Conservation (phyloP, 2,113 vertebrate genomes). For the Astur gentilis region DNA sequence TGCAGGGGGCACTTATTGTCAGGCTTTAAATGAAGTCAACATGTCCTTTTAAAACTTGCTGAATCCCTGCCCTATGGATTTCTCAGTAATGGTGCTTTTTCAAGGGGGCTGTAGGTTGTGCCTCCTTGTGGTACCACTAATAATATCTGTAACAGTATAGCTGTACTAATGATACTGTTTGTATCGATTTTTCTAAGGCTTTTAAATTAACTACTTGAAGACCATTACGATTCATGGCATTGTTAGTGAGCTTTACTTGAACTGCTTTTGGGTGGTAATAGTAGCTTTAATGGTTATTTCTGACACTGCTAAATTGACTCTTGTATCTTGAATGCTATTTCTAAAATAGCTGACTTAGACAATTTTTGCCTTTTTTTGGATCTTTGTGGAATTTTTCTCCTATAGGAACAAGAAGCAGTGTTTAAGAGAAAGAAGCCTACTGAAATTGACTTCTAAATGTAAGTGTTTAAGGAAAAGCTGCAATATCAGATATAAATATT, state of each 20-base stretch:
- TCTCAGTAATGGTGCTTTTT: background rate
- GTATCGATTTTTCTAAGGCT: background rate
- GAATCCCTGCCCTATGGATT: background rate
- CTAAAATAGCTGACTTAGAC: background rate
- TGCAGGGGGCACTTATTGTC: background rate
- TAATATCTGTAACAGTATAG: background rate
- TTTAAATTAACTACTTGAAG: background rate
- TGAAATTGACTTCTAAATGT: background rate
- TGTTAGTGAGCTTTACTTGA: background rate
- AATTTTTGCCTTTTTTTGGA: background rate
- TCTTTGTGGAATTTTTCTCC: background rate
- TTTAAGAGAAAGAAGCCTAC: background rate
- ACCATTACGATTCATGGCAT: background rate
- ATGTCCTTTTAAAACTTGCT: background rate
- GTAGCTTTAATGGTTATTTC: background rate
- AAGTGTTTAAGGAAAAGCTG: slow-evolving; percentile 8
- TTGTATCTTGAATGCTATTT: background rate
- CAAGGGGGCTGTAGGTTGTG: background rate
- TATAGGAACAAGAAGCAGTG: background rate
- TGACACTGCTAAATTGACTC: background rate
- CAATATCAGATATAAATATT: background rate
- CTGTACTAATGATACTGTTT: background rate
- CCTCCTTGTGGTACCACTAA: background rate
- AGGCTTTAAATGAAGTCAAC: background rate
- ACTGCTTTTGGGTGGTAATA: background rate